Evolutionary conservation across 2,888 invertebrate species (phyloP), one percentile per base, ranked within the genome.

Genomic region (Drosophila mercatorum): DNA sequence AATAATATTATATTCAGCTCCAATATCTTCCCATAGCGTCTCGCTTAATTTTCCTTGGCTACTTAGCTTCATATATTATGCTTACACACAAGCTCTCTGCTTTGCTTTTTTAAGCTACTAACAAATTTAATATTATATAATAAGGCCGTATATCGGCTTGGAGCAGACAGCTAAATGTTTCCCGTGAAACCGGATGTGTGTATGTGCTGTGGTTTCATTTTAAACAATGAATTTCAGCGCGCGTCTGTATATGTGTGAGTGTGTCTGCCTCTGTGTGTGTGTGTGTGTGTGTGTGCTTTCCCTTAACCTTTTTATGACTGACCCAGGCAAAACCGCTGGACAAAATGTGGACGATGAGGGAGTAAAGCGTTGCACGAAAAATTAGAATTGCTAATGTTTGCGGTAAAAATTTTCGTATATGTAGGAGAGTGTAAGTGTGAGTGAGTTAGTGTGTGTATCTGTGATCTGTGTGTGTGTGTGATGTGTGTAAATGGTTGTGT

Each of bases 321-420:
- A 72, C 79, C 81, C 84, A 78, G 81, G 75, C 75, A 64, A 81
- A 80, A 68, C 72, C 80, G 75, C 80, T 52, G 67, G 68, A 59
- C 61, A 68, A 67, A 82, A 83, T 55, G 51, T 69, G 55, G 57
- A 66, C 46, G 70, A 62, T 53, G 58, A 51, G 70, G 70, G 36
- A 60, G 68, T 49, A 53, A 74, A 61, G 78, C 81, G 65, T 64
- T 75, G 81, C 75, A 81, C 85, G 79, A 81, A 71, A 84, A 81
- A 81, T 81, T 81, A 81, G 81, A 84, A 81, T 84, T 81, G 81
- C 81, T 84, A 81, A 81, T 81, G 81, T 84, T 81, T 81, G 81
- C 75, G 81, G 81, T 81, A 81, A 84, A 84, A 84, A 81, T 84
- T 78, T 51, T 52, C 62, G 62, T 61, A 73, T 58, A 34, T 52